A percentile compares a stretch with the other conserved stretches of the same genome.
phyloP scores from a whole-genome alignment of 2,888 invertebrate species.

The Erynnis tages region DNA sequence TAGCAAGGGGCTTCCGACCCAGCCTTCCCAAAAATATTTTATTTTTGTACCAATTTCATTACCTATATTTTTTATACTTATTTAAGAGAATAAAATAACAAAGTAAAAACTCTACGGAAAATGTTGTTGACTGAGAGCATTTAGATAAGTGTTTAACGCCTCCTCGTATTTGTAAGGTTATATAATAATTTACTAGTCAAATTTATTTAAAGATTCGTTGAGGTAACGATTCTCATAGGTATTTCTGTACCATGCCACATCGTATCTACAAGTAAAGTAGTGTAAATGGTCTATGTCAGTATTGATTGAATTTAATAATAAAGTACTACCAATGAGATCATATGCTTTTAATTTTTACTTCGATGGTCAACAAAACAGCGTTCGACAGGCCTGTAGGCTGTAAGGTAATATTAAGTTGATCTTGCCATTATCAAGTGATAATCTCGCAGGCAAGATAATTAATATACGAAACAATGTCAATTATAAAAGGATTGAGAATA shows the following conservation, averaged over 20 bases:
- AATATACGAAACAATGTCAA: too few relatives aligned
- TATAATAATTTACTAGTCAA: conserved; percentile 23
- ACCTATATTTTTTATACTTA: background rate
- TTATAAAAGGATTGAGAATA: too few relatives aligned
- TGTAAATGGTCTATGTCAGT: conserved; percentile 26
- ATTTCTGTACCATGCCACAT: conserved; percentile 1
- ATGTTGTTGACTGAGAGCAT: conserved; percentile 4
- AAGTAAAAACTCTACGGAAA: background rate
- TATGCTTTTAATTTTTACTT: background rate
- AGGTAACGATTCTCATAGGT: background rate
- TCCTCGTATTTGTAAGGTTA: conserved; percentile 14
- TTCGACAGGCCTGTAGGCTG: too few relatives aligned
- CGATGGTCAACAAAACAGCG: too few relatives aligned
- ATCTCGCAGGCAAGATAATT: too few relatives aligned
- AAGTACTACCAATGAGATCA: conserved; percentile 12
- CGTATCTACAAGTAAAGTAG: background rate
- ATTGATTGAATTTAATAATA: conserved; percentile 47
- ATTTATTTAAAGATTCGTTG: conserved; percentile 12
- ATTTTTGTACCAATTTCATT: conserved; percentile 10
- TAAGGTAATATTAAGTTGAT: too few relatives aligned
- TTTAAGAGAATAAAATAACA: background rate
- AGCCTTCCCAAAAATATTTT: conserved; percentile 8
- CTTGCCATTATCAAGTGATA: too few relatives aligned
- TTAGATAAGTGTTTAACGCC: conserved; percentile 4
- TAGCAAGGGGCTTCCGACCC: too few relatives aligned